Evolutionary conservation across 1,140 invertebrate species (phyloP).

Genomic region (Drosophila nebulosa): DNA sequence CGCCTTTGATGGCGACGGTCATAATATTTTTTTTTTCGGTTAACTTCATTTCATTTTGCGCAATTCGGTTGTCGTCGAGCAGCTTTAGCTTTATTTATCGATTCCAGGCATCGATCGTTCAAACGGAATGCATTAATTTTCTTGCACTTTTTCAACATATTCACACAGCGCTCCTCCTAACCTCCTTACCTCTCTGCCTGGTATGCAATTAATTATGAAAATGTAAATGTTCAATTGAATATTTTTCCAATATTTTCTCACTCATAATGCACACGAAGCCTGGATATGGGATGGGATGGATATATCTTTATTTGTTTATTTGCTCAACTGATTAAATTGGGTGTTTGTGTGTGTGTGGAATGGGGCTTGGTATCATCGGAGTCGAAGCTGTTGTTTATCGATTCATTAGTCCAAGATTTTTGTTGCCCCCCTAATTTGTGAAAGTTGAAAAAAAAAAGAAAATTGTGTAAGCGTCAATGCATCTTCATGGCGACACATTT

Average conservation of each 20-base stretch:
- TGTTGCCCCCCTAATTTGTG: not conserved
- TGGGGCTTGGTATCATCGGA: not conserved
- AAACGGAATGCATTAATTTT: constrained; percentile 65
- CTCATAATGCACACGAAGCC: constrained; percentile 21
- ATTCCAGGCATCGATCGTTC: constrained; percentile 63
- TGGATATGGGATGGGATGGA: no score
- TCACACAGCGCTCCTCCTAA: constrained; percentile 3
- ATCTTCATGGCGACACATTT: not conserved
- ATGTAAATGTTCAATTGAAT: constrained; percentile 28
- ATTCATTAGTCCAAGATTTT: constrained; percentile 18
- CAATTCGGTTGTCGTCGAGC: constrained; percentile 73
- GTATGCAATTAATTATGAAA: constrained; percentile 56
- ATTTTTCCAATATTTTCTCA: constrained; percentile 46
- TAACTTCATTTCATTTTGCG: constrained; percentile 38
- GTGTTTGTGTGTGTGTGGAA: not conserved
- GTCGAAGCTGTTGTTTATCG: constrained; percentile 19
- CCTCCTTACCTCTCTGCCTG: no score
- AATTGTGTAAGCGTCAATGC: not conserved
- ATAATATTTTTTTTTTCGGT: constrained; percentile 60
- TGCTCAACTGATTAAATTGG: constrained; percentile 57
- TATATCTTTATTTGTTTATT: constrained; percentile 38
- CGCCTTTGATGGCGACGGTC: constrained; percentile 73
- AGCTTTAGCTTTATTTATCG: constrained; percentile 31
- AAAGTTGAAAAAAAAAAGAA: not conserved
- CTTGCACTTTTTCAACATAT: constrained; percentile 30